phyloP scores from a whole-genome alignment of 2,888 invertebrate species.

The Timema podura region DNA sequence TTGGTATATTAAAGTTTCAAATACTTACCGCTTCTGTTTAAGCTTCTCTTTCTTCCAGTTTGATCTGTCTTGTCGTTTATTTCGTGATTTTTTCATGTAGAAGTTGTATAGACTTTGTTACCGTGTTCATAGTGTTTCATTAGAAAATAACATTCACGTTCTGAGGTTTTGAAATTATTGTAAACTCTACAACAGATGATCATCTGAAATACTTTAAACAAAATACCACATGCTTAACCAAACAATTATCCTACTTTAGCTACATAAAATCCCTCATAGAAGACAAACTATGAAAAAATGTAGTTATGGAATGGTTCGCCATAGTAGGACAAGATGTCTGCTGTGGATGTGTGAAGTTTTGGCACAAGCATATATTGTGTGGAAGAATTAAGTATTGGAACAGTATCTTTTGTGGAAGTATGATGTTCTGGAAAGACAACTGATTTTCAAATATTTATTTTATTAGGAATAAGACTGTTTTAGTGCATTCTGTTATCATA shows the following conservation, averaged over 20 bases:
- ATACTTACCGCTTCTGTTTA: not conserved
- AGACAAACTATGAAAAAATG: not conserved
- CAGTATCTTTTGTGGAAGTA: not conserved
- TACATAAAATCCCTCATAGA: not conserved
- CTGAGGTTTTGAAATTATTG: not conserved
- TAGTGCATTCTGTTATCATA: not conserved
- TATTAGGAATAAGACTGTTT: not conserved
- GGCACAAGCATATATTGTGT: not conserved
- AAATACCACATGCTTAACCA: not conserved
- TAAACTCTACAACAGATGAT: not conserved
- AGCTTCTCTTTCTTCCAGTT: slow-evolving; percentile 7
- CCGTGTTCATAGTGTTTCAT: not conserved
- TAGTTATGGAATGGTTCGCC: not conserved
- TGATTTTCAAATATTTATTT: not conserved
- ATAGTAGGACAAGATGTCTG: not conserved
- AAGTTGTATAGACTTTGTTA: not conserved
- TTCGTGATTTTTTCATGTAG: not conserved
- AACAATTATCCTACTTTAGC: not conserved
- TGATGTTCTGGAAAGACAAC: not conserved
- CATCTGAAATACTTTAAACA: not conserved
- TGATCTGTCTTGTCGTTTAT: not conserved
- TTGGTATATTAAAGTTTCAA: not conserved
- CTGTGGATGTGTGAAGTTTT: slow-evolving; percentile 1
- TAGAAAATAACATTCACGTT: not conserved
- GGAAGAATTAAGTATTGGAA: not conserved